Evolutionary conservation across 2,113 vertebrate genomes (phyloP).

Genomic region (Cephalopholis sonnerati): DNA sequence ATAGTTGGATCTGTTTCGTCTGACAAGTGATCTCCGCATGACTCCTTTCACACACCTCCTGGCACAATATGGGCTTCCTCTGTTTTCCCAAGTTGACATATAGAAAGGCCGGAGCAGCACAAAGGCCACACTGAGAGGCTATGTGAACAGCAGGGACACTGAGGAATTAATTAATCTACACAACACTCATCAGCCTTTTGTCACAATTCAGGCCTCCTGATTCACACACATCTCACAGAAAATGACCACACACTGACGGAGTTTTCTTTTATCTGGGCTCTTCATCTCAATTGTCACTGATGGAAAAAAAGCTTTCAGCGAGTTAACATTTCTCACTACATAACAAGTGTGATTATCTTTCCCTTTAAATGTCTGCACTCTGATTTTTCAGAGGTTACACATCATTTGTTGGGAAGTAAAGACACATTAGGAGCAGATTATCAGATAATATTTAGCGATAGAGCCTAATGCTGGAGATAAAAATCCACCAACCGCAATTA

Average conservation of each 20-base stretch:
- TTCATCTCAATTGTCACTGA: constrained; percentile 34
- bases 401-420: neutral
- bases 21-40: constrained; percentile 35
- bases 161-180: constrained; percentile 70
- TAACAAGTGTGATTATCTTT: constrained; percentile 17
- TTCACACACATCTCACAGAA: constrained; percentile 54
- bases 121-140: constrained; percentile 53
- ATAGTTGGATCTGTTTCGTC: constrained; percentile 22
- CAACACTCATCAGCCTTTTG: constrained; percentile 59
- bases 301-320: neutral
- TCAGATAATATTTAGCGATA: neutral
- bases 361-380: neutral
- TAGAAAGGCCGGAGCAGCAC: constrained; percentile 47
- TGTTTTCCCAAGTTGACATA: constrained; percentile 30
- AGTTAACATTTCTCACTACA: constrained; percentile 4
- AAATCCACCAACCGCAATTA: neutral
- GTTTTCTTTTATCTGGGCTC: constrained; percentile 1
- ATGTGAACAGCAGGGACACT: constrained; percentile 53
- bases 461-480: constrained; percentile 2
- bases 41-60: constrained; percentile 42
- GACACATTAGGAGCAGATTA: constrained; percentile 22
- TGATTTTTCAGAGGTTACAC: neutral
- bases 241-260: constrained; percentile 35
- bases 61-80: constrained; percentile 54
- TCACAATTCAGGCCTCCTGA: constrained; percentile 51